Percentiles rank a stretch among this genome's conserved stretches.
These are phyloP conservation scores for Syrphus vitripennis DNA, from an alignment of 2,888 invertebrate species.

Conservation along the genomic window DNA sequence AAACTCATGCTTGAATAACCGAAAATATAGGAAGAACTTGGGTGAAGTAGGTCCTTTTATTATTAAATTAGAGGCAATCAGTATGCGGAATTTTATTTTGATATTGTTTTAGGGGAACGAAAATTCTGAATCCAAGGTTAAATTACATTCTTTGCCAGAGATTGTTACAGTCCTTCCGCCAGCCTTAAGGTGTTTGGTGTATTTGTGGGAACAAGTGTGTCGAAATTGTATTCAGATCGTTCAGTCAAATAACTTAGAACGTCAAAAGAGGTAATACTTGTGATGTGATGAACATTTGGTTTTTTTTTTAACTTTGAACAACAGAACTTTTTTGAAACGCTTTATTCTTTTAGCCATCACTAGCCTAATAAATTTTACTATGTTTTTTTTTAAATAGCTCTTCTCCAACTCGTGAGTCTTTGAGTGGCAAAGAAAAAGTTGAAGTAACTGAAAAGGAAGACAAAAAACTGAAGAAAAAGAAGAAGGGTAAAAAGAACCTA, in stretches of 20 bases:
- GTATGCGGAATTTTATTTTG: not conserved
- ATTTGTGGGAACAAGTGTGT: slow-evolving; percentile 94
- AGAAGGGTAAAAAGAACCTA: slow-evolving; percentile 74
- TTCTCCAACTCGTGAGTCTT: slow-evolving; percentile 59
- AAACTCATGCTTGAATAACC: slow-evolving; percentile 89
- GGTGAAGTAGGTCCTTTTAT: slow-evolving; percentile 59
- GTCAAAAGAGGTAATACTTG: slow-evolving; percentile 74
- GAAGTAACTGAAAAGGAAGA: slow-evolving; percentile 76
- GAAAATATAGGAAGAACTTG: slow-evolving; percentile 83
- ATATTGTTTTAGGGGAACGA: slow-evolving; percentile 38
- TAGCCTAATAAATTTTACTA: not conserved
- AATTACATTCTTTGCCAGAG: slow-evolving; percentile 80
- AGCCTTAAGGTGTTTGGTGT: slow-evolving; percentile 92
- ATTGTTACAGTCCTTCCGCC: slow-evolving; percentile 90
- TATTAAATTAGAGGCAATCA: not conserved
- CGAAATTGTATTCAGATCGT: slow-evolving; percentile 85
- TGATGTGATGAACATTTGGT: not conserved
- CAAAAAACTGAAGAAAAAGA: slow-evolving; percentile 78
- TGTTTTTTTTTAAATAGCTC: slow-evolving; percentile 10
- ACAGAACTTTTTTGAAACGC: too few relatives aligned
- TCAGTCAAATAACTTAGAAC: slow-evolving; percentile 78
- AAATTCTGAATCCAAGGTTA: slow-evolving; percentile 74
- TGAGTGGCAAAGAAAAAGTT: slow-evolving; percentile 67
- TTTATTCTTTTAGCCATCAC: not conserved
- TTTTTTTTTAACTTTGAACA: not conserved